These are phyloP conservation scores for Tetrax tetrax DNA, from an alignment of 2,113 vertebrate species.

Conservation along the genomic window DNA sequence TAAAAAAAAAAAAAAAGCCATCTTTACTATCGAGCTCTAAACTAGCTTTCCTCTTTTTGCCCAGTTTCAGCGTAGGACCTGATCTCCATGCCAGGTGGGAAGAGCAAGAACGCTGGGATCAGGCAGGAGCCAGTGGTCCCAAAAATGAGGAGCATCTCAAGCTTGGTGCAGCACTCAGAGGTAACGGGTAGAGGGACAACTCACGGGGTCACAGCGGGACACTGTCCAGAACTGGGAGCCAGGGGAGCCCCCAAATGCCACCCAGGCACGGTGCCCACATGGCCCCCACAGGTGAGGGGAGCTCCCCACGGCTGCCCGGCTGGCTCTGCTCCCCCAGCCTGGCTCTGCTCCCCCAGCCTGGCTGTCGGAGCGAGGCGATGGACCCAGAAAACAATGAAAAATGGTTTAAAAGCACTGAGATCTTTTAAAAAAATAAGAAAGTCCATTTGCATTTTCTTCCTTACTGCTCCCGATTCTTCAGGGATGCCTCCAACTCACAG, in stretches of 20 bases:
- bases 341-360: not conserved
- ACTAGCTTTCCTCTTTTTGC: not conserved
- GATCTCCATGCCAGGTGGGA: not conserved
- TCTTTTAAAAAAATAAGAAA: not conserved
- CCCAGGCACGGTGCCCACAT: accelerated
- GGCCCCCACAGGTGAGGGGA: accelerated
- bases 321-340: not conserved
- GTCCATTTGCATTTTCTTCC: not conserved
- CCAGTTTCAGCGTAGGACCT: not conserved
- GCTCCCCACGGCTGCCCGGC: not conserved
- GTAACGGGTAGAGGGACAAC: accelerated
- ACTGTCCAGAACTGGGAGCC: accelerated
- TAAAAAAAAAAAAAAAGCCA: not conserved
- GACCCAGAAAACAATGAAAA: not conserved
- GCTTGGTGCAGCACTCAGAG: accelerated
- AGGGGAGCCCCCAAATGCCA: not conserved
- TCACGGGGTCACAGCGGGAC: accelerated
- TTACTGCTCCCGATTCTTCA: not conserved
- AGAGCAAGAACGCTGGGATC: accelerated
- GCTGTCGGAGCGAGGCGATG: not conserved
- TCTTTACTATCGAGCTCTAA: not conserved
- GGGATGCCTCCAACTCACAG: not conserved
- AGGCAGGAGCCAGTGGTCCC: not conserved
- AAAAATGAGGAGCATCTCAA: not conserved
- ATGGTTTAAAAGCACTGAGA: accelerated